These are phyloP conservation scores for Noctua janthe DNA, from an alignment of 2,888 invertebrate genomes.

Conservation along the genomic window DNA sequence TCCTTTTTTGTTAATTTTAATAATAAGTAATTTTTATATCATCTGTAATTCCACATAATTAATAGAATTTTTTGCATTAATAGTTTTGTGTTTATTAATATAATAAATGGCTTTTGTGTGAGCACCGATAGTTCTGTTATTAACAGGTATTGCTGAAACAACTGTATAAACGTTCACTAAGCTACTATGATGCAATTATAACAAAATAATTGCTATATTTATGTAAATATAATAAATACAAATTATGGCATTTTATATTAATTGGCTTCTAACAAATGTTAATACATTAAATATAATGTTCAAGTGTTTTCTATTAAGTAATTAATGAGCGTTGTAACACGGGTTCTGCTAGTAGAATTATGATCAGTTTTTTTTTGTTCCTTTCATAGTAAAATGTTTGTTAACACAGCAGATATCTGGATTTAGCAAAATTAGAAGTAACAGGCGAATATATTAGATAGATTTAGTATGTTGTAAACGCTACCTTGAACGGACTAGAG, in stretches of 20 bases:
- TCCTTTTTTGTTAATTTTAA: not conserved
- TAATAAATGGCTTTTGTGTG: not conserved
- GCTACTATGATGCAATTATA: not conserved
- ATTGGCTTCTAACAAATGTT: not conserved
- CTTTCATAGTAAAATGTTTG: not conserved
- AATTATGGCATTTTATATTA: slow-evolving; percentile 5
- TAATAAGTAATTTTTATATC: not conserved
- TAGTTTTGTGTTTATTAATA: not conserved
- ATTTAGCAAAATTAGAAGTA: not conserved
- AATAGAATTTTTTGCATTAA: not conserved
- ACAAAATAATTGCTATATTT: not conserved
- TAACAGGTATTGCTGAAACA: not conserved
- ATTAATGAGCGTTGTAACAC: not conserved
- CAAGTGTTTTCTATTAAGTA: not conserved
- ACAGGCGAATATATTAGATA: slow-evolving; percentile 4
- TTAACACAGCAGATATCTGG: not conserved
- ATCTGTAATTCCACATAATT: not conserved
- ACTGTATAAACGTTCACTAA: not conserved
- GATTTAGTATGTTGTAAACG: slow-evolving; percentile 16
- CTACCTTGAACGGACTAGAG: slow-evolving; percentile 34
- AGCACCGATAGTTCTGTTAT: not conserved
- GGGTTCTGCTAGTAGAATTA: not conserved
- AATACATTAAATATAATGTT: not conserved
- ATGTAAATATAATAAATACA: not conserved
- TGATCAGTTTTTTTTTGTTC: too few relatives aligned